Conservation (phyloP, 2,888 invertebrate genomes). For the Ypsolopha sequella region DNA sequence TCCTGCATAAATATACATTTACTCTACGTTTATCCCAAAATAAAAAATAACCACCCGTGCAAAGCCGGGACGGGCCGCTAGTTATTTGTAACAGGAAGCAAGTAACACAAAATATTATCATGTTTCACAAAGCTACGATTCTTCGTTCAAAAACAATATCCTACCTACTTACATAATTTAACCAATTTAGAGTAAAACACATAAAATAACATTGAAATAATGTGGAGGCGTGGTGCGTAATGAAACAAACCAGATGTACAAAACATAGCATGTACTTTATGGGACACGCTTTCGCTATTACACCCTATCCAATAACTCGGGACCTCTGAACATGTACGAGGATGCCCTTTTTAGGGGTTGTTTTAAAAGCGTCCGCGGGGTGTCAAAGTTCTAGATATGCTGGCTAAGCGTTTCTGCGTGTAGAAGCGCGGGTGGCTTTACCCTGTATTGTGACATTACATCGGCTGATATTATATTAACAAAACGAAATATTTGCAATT, state of each 20-base stretch:
- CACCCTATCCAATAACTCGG: slow-evolving; percentile 34
- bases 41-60: too few species aligned
- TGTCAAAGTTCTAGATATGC: slow-evolving; percentile 19
- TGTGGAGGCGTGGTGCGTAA: slow-evolving; percentile 19
- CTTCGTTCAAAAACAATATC: too few species aligned
- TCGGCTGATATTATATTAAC: slow-evolving; percentile 34
- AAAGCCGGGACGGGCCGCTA: too few species aligned
- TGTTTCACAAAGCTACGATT: neutral
- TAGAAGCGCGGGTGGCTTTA: slow-evolving; percentile 30
- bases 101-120: neutral
- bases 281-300: slow-evolving; percentile 57
- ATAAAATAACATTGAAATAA: slow-evolving; percentile 4
- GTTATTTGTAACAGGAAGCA: neutral
- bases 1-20: too few species aligned
- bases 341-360: slow-evolving; percentile 19
- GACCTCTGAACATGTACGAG: slow-evolving; percentile 30
- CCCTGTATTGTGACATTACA: slow-evolving; percentile 32
- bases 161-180: neutral
- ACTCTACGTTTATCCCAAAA: too few species aligned
- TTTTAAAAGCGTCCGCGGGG: slow-evolving; percentile 16
- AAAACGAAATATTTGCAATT: slow-evolving; percentile 30
- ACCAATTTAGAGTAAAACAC: neutral
- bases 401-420: slow-evolving; percentile 27
- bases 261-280: slow-evolving; percentile 59
- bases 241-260: slow-evolving; percentile 60